Evolutionary conservation across 2,888 invertebrate species (phyloP).

Genomic region (Rhagium mordax): DNA sequence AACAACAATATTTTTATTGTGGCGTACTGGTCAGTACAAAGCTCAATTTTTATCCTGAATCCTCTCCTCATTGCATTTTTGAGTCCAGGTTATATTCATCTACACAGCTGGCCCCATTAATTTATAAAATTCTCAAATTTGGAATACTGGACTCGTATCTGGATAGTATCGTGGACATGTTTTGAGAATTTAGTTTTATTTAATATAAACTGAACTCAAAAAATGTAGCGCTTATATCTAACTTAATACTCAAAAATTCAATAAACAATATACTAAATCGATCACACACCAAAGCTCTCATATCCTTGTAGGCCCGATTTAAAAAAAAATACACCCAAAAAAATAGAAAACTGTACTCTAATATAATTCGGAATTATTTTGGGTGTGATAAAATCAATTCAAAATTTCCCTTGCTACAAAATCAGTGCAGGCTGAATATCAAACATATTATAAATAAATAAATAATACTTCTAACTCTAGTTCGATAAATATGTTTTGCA

Average conservation of each 20-base stretch:
- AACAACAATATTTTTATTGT: slow-evolving; percentile 64
- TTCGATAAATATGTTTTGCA: slow-evolving; percentile 21
- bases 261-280: slow-evolving; percentile 5
- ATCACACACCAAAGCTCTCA: slow-evolving; percentile 43
- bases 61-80: slow-evolving; percentile 44
- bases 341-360: neutral
- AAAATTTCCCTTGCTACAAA: neutral
- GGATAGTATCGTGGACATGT: slow-evolving; percentile 24
- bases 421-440: neutral
- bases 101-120: slow-evolving; percentile 51
- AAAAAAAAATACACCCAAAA: slow-evolving; percentile 27
- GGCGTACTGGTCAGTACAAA: slow-evolving; percentile 61
- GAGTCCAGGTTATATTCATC: slow-evolving; percentile 54
- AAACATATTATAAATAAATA: slow-evolving; percentile 12
- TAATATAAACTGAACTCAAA: slow-evolving; percentile 56
- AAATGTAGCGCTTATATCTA: slow-evolving; percentile 38
- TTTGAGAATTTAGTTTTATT: slow-evolving; percentile 20
- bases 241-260: slow-evolving; percentile 29
- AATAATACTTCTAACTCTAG: slow-evolving; percentile 8
- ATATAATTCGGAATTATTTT: slow-evolving; percentile 6
- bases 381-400: neutral
- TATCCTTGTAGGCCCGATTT: slow-evolving; percentile 39
- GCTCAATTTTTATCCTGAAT: slow-evolving; percentile 48
- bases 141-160: slow-evolving; percentile 2
- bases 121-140: neutral